Conservation (phyloP, 2,797 vertebrate species). For the Acrossocheilus fasciatus region DNA sequence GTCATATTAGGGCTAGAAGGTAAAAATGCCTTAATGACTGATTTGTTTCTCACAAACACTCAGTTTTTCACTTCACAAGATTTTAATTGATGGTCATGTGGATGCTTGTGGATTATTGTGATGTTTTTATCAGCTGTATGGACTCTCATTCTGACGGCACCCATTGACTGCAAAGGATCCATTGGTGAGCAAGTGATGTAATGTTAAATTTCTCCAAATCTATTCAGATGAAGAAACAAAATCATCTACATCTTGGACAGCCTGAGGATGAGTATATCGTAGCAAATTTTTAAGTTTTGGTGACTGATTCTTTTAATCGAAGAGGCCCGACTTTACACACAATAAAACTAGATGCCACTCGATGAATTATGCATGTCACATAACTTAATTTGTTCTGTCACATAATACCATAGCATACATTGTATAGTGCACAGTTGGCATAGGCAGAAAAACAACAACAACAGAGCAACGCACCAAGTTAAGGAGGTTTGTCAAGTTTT, state of each 20-base stretch:
- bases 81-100: not conserved
- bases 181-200: not conserved
- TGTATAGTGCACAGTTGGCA: not conserved
- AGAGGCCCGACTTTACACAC: not conserved
- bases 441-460: not conserved
- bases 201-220: not conserved
- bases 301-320: not conserved
- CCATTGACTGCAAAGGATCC: not conserved
- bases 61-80: not conserved
- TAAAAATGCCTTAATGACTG: not conserved
- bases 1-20: not conserved
- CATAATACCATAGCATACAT: not conserved
- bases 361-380: not conserved
- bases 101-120: not conserved
- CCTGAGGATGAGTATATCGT: too few relatives aligned
- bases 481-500: constrained; percentile 43
- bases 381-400: not conserved
- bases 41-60: not conserved
- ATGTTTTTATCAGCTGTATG: not conserved
- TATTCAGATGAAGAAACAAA: not conserved
- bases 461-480: not conserved
- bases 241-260: not conserved
- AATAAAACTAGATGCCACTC: not conserved
- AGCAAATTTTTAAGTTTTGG: too few relatives aligned
- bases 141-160: not conserved